phyloP scores from a whole-genome alignment of 1,140 invertebrate species.

The Antheraea pernyi region DNA sequence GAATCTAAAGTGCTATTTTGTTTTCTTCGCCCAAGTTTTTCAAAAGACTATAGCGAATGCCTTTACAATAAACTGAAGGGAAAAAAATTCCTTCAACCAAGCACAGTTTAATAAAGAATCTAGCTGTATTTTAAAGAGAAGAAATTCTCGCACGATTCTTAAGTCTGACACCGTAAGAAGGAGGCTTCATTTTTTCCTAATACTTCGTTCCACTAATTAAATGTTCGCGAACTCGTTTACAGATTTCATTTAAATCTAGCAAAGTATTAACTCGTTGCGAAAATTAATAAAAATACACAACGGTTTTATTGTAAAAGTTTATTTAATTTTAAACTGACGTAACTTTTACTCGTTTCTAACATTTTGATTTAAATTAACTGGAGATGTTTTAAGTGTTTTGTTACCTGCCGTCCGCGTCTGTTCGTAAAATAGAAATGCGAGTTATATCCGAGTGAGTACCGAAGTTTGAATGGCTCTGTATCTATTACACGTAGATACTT shows the following conservation, averaged over 20 bases:
- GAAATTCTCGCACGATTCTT: slow-evolving; percentile 46
- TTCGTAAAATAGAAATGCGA: slow-evolving; percentile 1
- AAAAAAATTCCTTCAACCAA: slow-evolving; percentile 20
- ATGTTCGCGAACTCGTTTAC: slow-evolving; percentile 63
- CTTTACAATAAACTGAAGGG: slow-evolving; percentile 2
- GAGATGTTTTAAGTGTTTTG: slow-evolving; percentile 2
- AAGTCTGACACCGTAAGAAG: slow-evolving; percentile 29
- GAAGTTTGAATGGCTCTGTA: slow-evolving; percentile 4
- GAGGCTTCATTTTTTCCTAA: slow-evolving; percentile 60
- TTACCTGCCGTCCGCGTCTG: not conserved
- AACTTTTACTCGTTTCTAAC: slow-evolving; percentile 21
- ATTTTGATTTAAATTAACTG: slow-evolving; percentile 26
- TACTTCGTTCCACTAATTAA: slow-evolving; percentile 62
- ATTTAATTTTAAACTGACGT: slow-evolving; percentile 31
- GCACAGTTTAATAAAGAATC: slow-evolving; percentile 45
- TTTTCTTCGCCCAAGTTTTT: slow-evolving; percentile 30
- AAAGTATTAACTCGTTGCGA: slow-evolving; percentile 48
- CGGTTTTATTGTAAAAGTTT: slow-evolving; percentile 38
- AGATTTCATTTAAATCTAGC: slow-evolving; percentile 63
- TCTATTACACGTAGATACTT: slow-evolving; percentile 3
- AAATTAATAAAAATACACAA: slow-evolving; percentile 57
- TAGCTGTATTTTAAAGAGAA: slow-evolving; percentile 22
- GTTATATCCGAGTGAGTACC: not conserved
- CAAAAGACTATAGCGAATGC: slow-evolving; percentile 8
- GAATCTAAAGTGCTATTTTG: slow-evolving; percentile 53